Base-by-base conservation (phyloP, 2,888 invertebrate genomes). In the Chrysolina oricalcia region DNA sequence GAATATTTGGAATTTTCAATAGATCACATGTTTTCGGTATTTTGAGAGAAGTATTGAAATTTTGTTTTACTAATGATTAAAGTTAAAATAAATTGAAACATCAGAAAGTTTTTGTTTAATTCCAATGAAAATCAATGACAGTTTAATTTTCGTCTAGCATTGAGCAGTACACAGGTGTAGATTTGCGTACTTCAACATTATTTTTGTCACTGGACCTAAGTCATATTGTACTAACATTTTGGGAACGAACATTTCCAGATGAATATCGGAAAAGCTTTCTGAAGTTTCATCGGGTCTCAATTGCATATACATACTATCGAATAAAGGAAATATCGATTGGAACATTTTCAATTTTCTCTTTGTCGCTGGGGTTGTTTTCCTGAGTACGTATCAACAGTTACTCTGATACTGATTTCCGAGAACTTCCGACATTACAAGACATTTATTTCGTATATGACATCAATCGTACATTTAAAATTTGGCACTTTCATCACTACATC, bases 401-500 rank as follows among this genome's bases (percentile, higher is more conserved):
- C 41, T 23, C 35, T 19, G 4, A 53, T 40, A 59, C 41, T 41
- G 71, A 53, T 63, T 70, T 66, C 17, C n/a, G 9, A n/a, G 15
- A 35, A 35, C 35, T 59, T 35, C n/a, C 56, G 56, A 23, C 11
- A 11, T 21, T 8, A 59, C 59, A 35, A 27, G 15, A 59, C 59
- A n/a, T 15, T 23, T 59, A 59, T n/a, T 27, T 59, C 59, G 59
- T 59, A 27, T 59, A 81, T 77, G 81, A 82, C 82, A 83, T 81
- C 80, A 77, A 82, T 82, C 78, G 79, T 82, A 81, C 70, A 77
- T 81, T 81, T 75, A 85, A 84, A 87, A 86, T 88, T 88, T 88
- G 88, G 88, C 88, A 88, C 88, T 88, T 87, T 84, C 86, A 88
- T 88, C 88, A 88, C 88, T 86, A 81, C 83, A 85, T 83, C 84